A percentile compares a stretch with the other conserved stretches of the same genome.
These are phyloP conservation scores for Agrypnia vestita DNA, from an alignment of 1,140 invertebrate species.

Conservation along the genomic window DNA sequence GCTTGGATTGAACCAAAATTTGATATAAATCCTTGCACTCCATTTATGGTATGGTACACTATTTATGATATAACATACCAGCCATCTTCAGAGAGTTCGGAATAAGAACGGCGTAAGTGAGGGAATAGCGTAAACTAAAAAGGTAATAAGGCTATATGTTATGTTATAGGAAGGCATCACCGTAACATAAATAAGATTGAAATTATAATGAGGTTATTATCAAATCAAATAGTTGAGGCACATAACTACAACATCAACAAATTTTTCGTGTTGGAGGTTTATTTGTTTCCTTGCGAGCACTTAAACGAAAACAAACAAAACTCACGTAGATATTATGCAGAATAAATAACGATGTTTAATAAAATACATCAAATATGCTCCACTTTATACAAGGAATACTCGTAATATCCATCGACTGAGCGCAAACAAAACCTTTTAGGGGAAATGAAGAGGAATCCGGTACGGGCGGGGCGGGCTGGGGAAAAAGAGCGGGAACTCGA, in stretches of 20 bases:
- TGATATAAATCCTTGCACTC: no score
- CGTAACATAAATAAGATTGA: no score
- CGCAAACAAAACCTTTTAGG: conserved; percentile 37
- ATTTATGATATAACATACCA: no score
- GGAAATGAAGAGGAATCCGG: conserved; percentile 5
- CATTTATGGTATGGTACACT: no score
- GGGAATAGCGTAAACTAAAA: no score
- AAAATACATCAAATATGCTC: conserved; percentile 5
- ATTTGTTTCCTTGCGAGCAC: conserved; percentile 14
- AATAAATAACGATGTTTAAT: conserved; percentile 19
- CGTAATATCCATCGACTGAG: conserved; percentile 16
- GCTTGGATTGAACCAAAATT: no score
- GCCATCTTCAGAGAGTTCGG: no score
- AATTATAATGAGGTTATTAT: no score
- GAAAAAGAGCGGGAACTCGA: conserved; percentile 34
- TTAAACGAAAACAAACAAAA: conserved; percentile 20
- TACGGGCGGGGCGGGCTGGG: not conserved
- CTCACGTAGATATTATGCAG: not conserved
- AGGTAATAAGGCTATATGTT: no score
- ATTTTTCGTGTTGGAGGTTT: conserved; percentile 7
- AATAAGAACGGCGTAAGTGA: no score
- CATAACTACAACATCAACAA: not conserved
- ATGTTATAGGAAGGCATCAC: no score
- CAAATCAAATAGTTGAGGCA: no score
- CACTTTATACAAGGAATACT: conserved; percentile 10